phyloP scores from a whole-genome alignment of 2,797 vertebrate genomes.

The Euphonia xanthogaster region DNA sequence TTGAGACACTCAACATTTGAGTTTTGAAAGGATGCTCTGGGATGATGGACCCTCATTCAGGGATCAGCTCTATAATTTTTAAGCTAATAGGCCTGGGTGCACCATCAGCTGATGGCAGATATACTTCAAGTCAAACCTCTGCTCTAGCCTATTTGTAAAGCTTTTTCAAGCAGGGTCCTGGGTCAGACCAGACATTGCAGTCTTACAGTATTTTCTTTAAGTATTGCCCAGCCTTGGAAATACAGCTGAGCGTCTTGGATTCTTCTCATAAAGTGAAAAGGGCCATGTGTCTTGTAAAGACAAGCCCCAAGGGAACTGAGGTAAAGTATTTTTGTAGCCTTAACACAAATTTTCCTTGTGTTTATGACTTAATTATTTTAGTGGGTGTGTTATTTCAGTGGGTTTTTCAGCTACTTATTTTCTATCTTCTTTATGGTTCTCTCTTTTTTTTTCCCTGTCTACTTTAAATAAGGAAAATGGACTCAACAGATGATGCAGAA shows the following conservation, averaged over 20 bases:
- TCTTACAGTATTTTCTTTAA: slow-evolving; percentile 48
- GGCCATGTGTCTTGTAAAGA: slow-evolving; percentile 66
- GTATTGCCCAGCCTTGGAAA: slow-evolving; percentile 44
- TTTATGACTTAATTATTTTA: slow-evolving; percentile 68
- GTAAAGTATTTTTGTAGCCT: slow-evolving; percentile 70
- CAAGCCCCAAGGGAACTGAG: slow-evolving; percentile 53
- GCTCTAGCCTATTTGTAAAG: neutral
- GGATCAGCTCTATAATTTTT: neutral
- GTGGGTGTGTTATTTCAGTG: slow-evolving; percentile 61
- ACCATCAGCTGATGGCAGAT: neutral
- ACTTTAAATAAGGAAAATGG: slow-evolving; percentile 45
- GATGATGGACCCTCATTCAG: neutral
- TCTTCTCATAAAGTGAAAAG: slow-evolving; percentile 50
- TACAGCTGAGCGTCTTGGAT: slow-evolving; percentile 43
- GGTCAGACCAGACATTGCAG: neutral
- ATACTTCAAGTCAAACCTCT: neutral
- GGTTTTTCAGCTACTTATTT: slow-evolving; percentile 65
- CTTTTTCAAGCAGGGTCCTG: neutral
- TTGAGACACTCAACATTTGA: neutral
- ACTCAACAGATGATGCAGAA: slow-evolving; percentile 52
- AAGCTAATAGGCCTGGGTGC: neutral
- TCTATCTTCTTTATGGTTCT: slow-evolving; percentile 48
- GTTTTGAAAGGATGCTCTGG: neutral
- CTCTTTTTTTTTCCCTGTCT: neutral
- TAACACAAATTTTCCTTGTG: slow-evolving; percentile 66